A percentile compares a stretch with the other conserved stretches of the same genome.
These are phyloP conservation scores for Lethrus apterus DNA, from an alignment of 1,140 invertebrate genomes.

Conservation along the genomic window DNA sequence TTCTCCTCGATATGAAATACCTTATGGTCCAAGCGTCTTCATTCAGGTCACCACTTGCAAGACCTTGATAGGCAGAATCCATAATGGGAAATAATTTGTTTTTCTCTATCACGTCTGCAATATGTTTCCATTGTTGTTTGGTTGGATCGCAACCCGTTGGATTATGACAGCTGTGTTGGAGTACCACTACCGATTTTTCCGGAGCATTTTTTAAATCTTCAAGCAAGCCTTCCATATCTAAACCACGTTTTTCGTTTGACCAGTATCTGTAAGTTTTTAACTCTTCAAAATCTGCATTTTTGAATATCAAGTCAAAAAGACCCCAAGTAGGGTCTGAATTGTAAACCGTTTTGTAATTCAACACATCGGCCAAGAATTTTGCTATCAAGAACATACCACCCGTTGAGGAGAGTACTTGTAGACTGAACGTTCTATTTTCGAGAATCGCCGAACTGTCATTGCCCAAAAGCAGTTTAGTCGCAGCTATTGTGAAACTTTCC, in stretches of 20 bases:
- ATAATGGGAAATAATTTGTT: constrained; percentile 90
- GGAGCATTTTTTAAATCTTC: constrained; percentile 62
- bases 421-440: constrained; percentile 73
- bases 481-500: constrained; percentile 70
- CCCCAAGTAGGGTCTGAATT: constrained; percentile 94
- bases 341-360: constrained; percentile 75
- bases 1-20: constrained; percentile 67
- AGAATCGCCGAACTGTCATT: constrained; percentile 63
- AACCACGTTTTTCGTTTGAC: constrained; percentile 63
- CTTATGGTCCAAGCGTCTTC: constrained; percentile 83
- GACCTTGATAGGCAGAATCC: constrained; percentile 99
- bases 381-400: constrained; percentile 83
- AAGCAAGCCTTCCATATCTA: constrained; percentile 79
- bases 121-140: constrained; percentile 85
- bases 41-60: constrained; percentile 75
- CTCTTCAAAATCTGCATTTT: constrained; percentile 76
- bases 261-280: constrained; percentile 89
- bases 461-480: constrained; percentile 81
- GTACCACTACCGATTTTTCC: constrained; percentile 81
- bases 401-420: constrained; percentile 92
- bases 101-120: constrained; percentile 70
- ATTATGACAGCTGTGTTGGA: constrained; percentile 99
- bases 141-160: constrained; percentile 94
- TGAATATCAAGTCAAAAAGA: constrained; percentile 82
- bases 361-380: constrained; percentile 72